Base-by-base conservation (phyloP, 2,888 invertebrate species). In the Caenorhabditis becei region DNA sequence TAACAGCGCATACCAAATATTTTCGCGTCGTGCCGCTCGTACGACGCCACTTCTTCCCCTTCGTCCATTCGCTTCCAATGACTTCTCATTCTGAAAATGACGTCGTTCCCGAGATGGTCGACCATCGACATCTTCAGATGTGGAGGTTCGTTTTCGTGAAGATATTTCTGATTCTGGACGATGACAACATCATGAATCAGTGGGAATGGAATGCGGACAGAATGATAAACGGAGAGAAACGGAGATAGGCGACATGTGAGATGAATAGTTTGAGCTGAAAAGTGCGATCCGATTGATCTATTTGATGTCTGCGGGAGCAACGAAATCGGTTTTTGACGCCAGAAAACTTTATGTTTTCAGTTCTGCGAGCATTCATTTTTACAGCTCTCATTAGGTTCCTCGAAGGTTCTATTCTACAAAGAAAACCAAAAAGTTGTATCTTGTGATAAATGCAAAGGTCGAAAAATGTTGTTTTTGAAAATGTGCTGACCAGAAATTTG, bases 51-150 rank as follows among this genome's bases (percentile, higher is more conserved):
- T 41, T 54, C 26, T 26, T 47, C 18, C 23, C 8, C 18, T 28
- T 23, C 18, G n/a, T 20, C 35, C 18, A 7, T 20, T 41, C n/a
- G 5, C 32, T 49, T 51, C 28, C 37, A 70, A 78, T 78, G 78
- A 23, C 70, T 37, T 78, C 78, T 20, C 62, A 67, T n/a, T 47
- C 61, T 18, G 71, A 79, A 58, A 79, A 79, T 28, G 79, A 79
- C 63, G 24, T 56, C 20, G 72, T 79, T 24, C 79, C 79, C 10
- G 79, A 79, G 26, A 74, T 79, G 79, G 56, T 80, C 24, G 80
- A 80, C 61, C 80, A 80, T 61, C 80, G 70, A 66, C 80, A 80
- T 70, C 53, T 75, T 24, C 80, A 80, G 67, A 80, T 80, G 80
- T 75, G 79, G 72, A 79, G 58, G 79, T 79, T 44, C 24, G 14